Base-by-base conservation (phyloP, 1,140 invertebrate species). In the Eufriesea mexicana region DNA sequence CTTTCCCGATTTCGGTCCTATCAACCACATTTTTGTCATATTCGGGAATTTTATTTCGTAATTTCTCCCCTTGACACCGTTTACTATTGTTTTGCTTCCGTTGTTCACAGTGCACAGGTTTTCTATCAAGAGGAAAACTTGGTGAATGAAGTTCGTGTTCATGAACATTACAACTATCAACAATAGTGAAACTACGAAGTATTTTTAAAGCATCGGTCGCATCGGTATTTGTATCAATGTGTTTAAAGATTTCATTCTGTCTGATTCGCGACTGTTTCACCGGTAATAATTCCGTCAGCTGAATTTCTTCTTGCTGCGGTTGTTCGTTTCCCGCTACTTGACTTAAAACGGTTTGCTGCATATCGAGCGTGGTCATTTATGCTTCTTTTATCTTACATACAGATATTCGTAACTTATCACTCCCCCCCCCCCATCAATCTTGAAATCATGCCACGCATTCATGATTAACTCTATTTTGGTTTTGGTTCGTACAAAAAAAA, bases 271-370 rank as follows among this genome's bases (percentile, higher is more conserved):
- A 94, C 23, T 93, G 93, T 57, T 93, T 89, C 7, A 94, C 93
- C 0, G 94, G 94, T 12, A 91, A 67, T 18, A 94, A 74, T 80
- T 94, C 94, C 7, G 94, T 94, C 18, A 94, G 70, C 16, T 94
- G 90, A 25, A 94, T 80, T 25, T 92, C 92, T 20, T 94, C 93
- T 49, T 90, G 90, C 28, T 68, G 71, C 23, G 6, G 67, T 47
- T 86, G 85, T 16, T 92, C 91, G 12, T 80, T 62, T 28, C 12
- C 89, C 14, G 72, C 79, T 62, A 89, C 75, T 55, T 86, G 83
- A 23, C 49, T 87, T 47, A 81, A 59, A 20, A 84, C 62, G 6
- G 75, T 87, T 20, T 91, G 83, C 25, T 87, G 83, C 86, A 85
- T 79, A 72, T 78, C 64, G 62, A 84, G 55, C 28, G 62, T 81